Percentiles rank a stretch among this genome's conserved stretches.
These are phyloP conservation scores for Invenusta paracnida DNA, from an alignment of 2,888 invertebrate genomes.

Conservation along the genomic window DNA sequence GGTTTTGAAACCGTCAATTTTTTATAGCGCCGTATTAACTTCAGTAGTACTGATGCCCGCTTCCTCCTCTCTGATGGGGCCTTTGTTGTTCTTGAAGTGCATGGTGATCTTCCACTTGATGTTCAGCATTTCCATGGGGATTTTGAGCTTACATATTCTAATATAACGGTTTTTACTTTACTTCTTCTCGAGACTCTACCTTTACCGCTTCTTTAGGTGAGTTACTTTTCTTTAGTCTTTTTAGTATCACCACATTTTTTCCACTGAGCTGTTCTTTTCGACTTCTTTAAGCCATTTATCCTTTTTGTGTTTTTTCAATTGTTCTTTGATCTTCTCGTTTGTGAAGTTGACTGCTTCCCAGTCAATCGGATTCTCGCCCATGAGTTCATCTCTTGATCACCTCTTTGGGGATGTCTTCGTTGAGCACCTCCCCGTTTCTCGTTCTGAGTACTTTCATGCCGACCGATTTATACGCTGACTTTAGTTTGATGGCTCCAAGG, in stretches of 20 bases:
- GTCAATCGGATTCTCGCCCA: not conserved
- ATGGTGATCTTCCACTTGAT: not conserved
- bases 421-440: too few relatives aligned
- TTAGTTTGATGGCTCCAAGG: too few relatives aligned
- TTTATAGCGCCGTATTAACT: not conserved
- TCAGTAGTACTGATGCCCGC: not conserved
- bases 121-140: not conserved
- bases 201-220: not conserved
- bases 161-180: not conserved
- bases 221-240: not conserved
- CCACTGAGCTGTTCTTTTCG: not conserved
- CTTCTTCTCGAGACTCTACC: not conserved
- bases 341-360: not conserved
- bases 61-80: not conserved
- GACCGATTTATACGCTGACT: too few relatives aligned
- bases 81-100: not conserved
- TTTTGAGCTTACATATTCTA: not conserved
- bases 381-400: not conserved
- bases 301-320: not conserved
- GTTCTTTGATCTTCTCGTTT: not conserved
- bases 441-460: too few relatives aligned
- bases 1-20: not conserved
- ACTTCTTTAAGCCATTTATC: not conserved
- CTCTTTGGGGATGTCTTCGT: too few relatives aligned
- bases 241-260: not conserved